These are phyloP conservation scores for Trachythela sp. DNA, from an alignment of 64 coral and sea anemone genomes.

Conservation along the genomic window DNA sequence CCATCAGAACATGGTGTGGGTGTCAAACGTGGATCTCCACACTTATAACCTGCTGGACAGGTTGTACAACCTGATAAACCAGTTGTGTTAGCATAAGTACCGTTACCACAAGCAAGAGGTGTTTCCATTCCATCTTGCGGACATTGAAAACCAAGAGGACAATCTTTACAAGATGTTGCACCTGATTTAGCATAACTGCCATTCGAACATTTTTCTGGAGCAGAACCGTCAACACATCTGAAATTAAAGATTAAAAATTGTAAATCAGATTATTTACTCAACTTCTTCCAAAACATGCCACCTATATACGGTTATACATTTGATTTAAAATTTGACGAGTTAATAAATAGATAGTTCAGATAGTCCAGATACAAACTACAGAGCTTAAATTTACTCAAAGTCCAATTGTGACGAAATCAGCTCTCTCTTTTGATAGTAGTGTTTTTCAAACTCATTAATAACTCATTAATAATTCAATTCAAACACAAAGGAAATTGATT, in stretches of 20 bases:
- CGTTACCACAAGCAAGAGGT: neutral
- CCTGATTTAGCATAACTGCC: neutral
- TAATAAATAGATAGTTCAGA: no score
- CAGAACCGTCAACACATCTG: neutral
- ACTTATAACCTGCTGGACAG: constrained; percentile 1
- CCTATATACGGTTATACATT: neutral
- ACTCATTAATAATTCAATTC: no score
- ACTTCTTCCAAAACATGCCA: neutral
- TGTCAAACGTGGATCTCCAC: neutral
- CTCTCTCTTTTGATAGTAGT: no score
- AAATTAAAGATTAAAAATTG: neutral
- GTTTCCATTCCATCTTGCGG: neutral
- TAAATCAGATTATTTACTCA: neutral
- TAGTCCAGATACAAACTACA: no score
- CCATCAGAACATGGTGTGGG: neutral
- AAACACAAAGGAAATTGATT: no score
- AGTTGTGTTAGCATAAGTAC: constrained; percentile 9
- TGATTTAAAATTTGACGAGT: neutral
- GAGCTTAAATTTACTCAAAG: no score
- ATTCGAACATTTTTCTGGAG: neutral
- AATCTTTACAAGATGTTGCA: neutral
- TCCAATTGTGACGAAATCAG: no score
- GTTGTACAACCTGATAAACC: neutral
- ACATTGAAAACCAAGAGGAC: neutral
- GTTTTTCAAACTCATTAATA: no score